Base-by-base conservation (phyloP, 2,113 vertebrate genomes). In the Chinchilla lanigera region DNA sequence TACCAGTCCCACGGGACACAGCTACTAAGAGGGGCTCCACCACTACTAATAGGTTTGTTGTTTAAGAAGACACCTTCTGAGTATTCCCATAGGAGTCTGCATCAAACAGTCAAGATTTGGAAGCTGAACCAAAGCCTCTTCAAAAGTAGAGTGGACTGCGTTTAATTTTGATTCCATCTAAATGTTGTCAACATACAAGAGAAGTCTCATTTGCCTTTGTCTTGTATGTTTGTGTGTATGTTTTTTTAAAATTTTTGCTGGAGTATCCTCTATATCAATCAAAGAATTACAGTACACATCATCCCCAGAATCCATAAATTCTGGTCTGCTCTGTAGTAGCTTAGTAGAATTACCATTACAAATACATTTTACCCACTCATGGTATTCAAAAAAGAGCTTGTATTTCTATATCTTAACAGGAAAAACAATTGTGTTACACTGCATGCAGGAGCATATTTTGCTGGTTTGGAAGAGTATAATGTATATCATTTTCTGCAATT, bases 1-100 rank as follows among this genome's bases (percentile, higher is more conserved):
- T 99, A 99, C 24, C 99, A 99, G 99, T 99, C 99, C 12, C 99
- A 99, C 87, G 99, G 5, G 99, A 99, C 99, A 99, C 99, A 20
- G 99, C 99, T 98, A 99, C 99, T 69, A 99, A 99, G 98, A 99
- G 99, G 98, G 98, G 99, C 98, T 99, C 99, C 97, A 99, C 99
- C 96, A 99, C 99, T 98, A 99, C 99, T 98, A 99, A 99, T 98
- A 99, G 99, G 98, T 99, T 24, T 41, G 38, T 99, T 97, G 99
- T 99, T 98, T 99, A 99, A 99, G 98, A 98, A 98, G 97, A 12
- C 20, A 73, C 19, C 38, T 69, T 69, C 35, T 73, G 20, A 41
- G 10, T 73, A 20, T 73, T 73, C 69, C 41, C 69, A 41, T 41
- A 73, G 69, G 38, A 10, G 69, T 26, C 38, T 73, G 10, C 3